These are phyloP conservation scores for Collichthys lucidus DNA, from an alignment of 2,113 vertebrate species.

Conservation along the genomic window DNA sequence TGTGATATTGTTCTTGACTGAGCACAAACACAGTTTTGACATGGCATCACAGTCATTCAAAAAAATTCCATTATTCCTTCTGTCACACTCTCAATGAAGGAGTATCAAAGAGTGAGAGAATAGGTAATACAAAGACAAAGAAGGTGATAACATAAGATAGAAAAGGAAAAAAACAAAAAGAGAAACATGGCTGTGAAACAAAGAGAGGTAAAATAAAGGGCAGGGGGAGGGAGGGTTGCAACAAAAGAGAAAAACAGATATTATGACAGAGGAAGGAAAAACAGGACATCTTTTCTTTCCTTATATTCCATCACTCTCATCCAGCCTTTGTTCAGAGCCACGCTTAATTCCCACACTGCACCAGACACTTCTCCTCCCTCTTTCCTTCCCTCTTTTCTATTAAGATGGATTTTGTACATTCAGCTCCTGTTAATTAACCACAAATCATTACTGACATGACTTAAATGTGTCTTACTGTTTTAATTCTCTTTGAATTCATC, in stretches of 20 bases:
- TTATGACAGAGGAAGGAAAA: background rate
- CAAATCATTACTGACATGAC: background rate
- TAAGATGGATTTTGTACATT: background rate
- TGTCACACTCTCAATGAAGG: constrained; percentile 31
- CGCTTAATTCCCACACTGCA: background rate
- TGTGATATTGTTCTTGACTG: constrained; percentile 8
- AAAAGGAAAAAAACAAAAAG: background rate
- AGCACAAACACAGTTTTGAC: constrained; percentile 2
- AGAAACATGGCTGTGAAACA: background rate
- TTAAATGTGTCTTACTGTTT: background rate
- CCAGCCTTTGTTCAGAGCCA: constrained; percentile 4
- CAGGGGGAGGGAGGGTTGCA: background rate
- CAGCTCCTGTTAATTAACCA: background rate
- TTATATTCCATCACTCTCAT: constrained; percentile 10
- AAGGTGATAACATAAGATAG: background rate
- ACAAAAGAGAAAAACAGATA: background rate
- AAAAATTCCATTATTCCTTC: constrained; percentile 17
- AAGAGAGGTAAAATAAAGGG: constrained; percentile 19
- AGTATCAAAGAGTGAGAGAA: background rate
- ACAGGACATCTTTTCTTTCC: background rate
- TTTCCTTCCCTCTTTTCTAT: background rate
- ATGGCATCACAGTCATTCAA: constrained; percentile 19
- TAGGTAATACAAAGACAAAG: background rate
- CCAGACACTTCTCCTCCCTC: background rate
- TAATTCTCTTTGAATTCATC: background rate